Evolutionary conservation across 2,888 invertebrate genomes (phyloP).

Genomic region (Lasioglossum lativentre): DNA sequence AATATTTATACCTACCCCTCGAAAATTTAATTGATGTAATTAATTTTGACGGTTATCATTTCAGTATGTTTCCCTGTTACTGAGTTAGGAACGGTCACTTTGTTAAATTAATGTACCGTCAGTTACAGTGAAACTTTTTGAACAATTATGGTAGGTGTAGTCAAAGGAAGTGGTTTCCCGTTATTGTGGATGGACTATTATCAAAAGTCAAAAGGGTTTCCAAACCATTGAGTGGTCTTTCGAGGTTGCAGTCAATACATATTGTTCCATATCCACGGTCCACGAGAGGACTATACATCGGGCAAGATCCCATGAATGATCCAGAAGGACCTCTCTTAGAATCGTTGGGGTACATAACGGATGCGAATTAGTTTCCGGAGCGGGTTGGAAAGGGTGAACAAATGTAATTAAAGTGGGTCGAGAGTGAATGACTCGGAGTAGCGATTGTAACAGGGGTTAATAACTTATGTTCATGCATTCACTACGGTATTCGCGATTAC

Average conservation of each 20-base stretch:
- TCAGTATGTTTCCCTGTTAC: background rate
- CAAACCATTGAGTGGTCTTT: background rate
- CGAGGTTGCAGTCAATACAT: background rate
- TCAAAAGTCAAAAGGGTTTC: constrained; percentile 4
- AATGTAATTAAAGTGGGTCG: background rate
- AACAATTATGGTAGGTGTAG: background rate
- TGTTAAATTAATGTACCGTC: background rate
- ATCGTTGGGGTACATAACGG: background rate
- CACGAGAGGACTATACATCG: background rate
- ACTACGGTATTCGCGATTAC: background rate
- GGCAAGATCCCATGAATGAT: background rate
- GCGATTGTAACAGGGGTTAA: background rate
- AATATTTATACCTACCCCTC: background rate
- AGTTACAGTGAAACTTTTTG: background rate
- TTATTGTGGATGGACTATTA: background rate
- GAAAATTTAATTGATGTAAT: background rate
- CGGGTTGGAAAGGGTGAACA: background rate
- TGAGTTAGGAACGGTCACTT: background rate
- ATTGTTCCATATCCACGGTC: background rate
- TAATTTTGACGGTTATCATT: background rate
- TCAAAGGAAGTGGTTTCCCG: background rate
- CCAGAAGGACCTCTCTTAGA: background rate
- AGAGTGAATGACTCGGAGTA: background rate
- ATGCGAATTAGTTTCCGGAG: background rate
- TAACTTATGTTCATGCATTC: background rate